Evolutionary conservation across 2,888 invertebrate species (phyloP), one percentile per base, ranked within the genome.

Genomic region (Sarcophaga rosellei): DNA sequence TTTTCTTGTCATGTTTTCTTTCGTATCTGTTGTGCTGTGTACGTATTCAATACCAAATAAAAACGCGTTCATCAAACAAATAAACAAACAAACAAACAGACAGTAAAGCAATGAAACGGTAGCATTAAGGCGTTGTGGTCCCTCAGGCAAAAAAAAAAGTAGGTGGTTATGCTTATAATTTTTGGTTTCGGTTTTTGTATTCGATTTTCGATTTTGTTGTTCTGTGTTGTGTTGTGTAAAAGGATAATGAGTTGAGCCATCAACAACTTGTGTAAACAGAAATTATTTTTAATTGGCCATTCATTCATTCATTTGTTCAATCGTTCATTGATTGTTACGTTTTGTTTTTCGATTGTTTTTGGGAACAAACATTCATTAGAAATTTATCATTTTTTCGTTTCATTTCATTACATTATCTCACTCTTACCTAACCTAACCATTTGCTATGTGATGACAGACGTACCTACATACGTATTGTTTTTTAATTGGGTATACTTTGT

Each of bases 211-310:
- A 35, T 8, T 35, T 35, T 35, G 10, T 35, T 35, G 35, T 35
- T 8, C 0, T 35, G 35, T 35, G 10, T 35, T 35, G 35, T 35
- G 10, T 35, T 81, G 78, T 84, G 86, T 84, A 86, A 77, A 72
- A 84, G 84, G 84, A 81, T 86, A 86, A 84, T 86, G 84, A 77
- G 72, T 53, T 53, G 53, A 44, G 44, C 78, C 81, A 81, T 84
- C 81, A 84, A 79, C 78, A 78, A 81, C 78, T 86, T 86, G 84
- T 86, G 84, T 86, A 86, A 84, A 81, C 75, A 84, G 44, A 61
- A 53, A 15, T 53, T 53, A 53, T 53, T 53, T 53, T 53, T 53
- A 53, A 53, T 53, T 53, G 17, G 4, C 12, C 17, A 12, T 15
- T 15, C 17, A 15, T 5, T 17, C 17, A 53, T 53, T 53, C 12